Conservation (phyloP, 2,888 invertebrate species). For the Nysson spinosus region DNA sequence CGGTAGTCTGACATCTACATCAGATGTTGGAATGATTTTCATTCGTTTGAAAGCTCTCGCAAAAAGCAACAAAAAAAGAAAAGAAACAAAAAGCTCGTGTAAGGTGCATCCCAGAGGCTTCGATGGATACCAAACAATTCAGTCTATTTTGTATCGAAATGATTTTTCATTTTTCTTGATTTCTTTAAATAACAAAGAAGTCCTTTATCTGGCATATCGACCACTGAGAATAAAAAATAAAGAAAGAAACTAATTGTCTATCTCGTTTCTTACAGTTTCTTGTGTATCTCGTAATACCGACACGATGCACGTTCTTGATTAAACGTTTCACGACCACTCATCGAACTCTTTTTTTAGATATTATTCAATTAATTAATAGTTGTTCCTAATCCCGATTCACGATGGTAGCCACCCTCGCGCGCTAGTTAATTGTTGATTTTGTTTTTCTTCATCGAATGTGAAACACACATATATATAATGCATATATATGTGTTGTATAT, state of each 20-base stretch:
- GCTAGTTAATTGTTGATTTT: conserved; percentile 33
- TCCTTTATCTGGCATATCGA: conserved; percentile 21
- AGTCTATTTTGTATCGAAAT: conserved; percentile 35
- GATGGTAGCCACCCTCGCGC: conserved; percentile 23
- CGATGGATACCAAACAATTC: conserved; percentile 51
- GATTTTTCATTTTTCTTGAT: conserved; percentile 10
- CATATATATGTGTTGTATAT: too few relatives aligned
- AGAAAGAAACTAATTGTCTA: conserved; percentile 42
- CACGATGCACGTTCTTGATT: conserved; percentile 17
- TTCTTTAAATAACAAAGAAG: conserved; percentile 26
- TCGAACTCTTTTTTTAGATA: conserved; percentile 33
- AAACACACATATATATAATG: too few relatives aligned
- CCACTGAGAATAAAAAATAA: conserved; percentile 39
- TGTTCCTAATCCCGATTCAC: conserved; percentile 17
- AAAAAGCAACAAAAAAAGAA: too few relatives aligned
- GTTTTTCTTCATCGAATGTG: conserved; percentile 11
- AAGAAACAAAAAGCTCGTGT: conserved; percentile 36
- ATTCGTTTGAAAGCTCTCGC: conserved; percentile 45
- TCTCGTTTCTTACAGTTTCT: conserved; percentile 24
- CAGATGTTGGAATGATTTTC: conserved; percentile 60
- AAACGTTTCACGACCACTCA: conserved; percentile 17
- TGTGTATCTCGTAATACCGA: conserved; percentile 19
- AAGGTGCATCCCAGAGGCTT: conserved; percentile 40
- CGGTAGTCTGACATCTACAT: conserved; percentile 41
- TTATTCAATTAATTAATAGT: conserved; percentile 27